These are phyloP conservation scores for Marmota flaviventris DNA, from an alignment of 2,113 vertebrate genomes.

Conservation along the genomic window DNA sequence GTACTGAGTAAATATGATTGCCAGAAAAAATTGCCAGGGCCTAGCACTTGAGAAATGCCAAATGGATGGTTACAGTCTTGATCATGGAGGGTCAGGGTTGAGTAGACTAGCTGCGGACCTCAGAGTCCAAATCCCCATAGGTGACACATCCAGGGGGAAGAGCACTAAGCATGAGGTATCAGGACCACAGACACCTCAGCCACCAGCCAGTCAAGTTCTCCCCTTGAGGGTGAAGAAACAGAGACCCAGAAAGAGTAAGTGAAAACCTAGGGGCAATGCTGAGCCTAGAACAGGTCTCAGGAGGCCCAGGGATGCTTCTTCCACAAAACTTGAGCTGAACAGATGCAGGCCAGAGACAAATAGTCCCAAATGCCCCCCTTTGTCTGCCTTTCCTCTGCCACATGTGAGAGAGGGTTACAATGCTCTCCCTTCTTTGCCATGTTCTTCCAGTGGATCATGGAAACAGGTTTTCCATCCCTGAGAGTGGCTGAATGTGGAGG, in stretches of 20 bases:
- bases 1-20: neutral
- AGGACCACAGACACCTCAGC: neutral
- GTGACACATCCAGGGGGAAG: neutral
- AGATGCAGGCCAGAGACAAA: neutral
- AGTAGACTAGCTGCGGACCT: neutral
- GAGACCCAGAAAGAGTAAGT: neutral
- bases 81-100: neutral
- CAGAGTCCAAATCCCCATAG: neutral
- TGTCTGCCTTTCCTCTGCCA: neutral
- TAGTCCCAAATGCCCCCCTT: neutral
- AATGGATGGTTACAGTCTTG: neutral
- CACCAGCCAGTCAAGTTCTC: neutral
- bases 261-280: neutral
- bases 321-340: neutral
- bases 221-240: neutral
- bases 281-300: neutral
- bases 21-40: neutral
- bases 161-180: neutral
- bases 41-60: neutral
- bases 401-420: neutral
- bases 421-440: neutral
- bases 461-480: neutral
- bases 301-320: neutral
- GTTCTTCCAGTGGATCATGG: neutral
- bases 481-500: neutral